Conservation (phyloP, 2,888 invertebrate genomes). For the Rhamphomyia laevipes region DNA sequence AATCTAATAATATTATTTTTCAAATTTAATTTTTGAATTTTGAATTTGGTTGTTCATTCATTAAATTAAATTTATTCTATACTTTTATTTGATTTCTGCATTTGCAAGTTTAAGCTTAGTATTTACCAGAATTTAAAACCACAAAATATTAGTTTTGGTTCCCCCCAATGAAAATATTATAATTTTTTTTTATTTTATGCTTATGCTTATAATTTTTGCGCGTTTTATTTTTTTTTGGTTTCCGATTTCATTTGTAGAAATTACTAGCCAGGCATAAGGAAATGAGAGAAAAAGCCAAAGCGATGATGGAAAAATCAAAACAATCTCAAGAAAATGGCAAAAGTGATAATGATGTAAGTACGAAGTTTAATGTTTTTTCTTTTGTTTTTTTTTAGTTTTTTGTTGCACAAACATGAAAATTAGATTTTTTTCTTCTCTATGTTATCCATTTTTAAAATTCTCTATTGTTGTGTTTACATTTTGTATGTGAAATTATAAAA, state of each 20-base stretch:
- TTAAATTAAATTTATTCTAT: constrained; percentile 7
- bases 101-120: background rate
- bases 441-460: background rate
- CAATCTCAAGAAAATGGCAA: constrained; percentile 28
- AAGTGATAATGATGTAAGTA: constrained; percentile 34
- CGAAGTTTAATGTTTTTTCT: background rate
- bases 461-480: background rate
- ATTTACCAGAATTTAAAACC: no score
- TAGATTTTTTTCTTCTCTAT: background rate
- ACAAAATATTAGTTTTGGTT: no score
- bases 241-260: constrained; percentile 27
- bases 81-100: constrained; percentile 10
- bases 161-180: background rate
- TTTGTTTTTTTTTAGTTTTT: background rate
- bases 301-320: constrained; percentile 37
- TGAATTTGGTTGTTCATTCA: constrained; percentile 6
- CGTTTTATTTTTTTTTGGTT: constrained; percentile 18
- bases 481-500: no score
- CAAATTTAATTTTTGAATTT: constrained; percentile 5
- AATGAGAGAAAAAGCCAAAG: constrained; percentile 39
- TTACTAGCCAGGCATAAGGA: constrained; percentile 38
- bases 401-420: background rate
- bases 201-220: constrained; percentile 19
- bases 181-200: constrained; percentile 16
- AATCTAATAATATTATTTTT: constrained; percentile 1